Conservation (phyloP, 37 sponge, comb jelly and placozoan species). For the Haliclona indistincta region DNA sequence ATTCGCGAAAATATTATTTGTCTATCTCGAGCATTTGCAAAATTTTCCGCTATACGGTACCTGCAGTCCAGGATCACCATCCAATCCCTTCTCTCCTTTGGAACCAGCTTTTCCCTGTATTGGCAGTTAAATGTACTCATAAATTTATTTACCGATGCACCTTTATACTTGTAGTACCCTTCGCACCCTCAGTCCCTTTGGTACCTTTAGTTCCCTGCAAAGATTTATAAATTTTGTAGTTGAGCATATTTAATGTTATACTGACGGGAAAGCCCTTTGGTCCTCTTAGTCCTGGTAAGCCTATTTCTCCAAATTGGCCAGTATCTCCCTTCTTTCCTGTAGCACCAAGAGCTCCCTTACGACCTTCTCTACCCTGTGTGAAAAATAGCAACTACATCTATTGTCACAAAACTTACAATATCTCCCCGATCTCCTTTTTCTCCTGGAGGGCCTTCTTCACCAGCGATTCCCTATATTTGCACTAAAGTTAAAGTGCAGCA, state of each 20-base stretch:
- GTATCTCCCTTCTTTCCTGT: constrained; percentile 1
- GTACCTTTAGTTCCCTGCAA: constrained; percentile 1
- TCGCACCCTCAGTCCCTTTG: constrained; percentile 20
- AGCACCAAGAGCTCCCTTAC: constrained; percentile 8
- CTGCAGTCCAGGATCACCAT: constrained; percentile 21
- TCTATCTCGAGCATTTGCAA: too few species aligned
- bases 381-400: background rate
- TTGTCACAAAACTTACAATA: constrained; percentile 11
- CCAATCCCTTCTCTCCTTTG: constrained; percentile 5
- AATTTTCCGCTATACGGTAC: background rate
- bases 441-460: constrained; percentile 15
- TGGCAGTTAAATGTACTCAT: background rate
- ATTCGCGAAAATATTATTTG: too few species aligned
- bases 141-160: background rate
- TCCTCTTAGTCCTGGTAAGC: constrained; percentile 20
- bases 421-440: constrained; percentile 28
- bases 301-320: background rate
- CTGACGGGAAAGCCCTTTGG: background rate
- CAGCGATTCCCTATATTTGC: constrained; percentile 6
- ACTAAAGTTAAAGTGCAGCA: background rate
- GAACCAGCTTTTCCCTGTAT: background rate
- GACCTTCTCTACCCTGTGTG: constrained; percentile 23
- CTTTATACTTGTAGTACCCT: constrained; percentile 20
- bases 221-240: background rate
- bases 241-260: background rate